Base-by-base conservation (phyloP, 2,888 invertebrate species). In the Dermolepida albohirtum region DNA sequence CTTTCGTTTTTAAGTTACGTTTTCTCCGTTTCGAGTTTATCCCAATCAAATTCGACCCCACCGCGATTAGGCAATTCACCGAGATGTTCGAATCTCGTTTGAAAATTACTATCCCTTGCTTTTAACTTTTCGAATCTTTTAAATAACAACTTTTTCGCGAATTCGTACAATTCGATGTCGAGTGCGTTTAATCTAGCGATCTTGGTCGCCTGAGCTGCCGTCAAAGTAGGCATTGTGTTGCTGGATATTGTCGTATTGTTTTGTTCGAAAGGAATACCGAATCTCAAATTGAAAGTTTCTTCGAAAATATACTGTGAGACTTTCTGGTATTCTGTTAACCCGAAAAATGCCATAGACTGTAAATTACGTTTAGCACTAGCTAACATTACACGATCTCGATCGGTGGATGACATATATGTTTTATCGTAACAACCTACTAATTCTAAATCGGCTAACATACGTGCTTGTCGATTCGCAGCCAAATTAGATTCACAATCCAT, bases 391-490 rank as follows among this genome's bases (percentile, higher is more conserved):
- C 91, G 86, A 79, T 96, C 93, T 41, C 93, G 87, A 77, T 95
- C 94, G 10, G 87, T 84, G 57, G 87, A 86, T 57, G 91, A 88
- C 86, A 94, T 89, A 73, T 89, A 87, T 55, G 91, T 90, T 75
- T 89, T 91, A 80, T 98, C 95, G 85, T 99, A 99, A 85, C 99
- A 99, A 67, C 96, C 96, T 41, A 98, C 93, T 57, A 97, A 87
- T 67, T 95, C 94, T 73, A 99, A 87, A 86, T 99, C 97, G 12
- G 98, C 95, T 78, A 99, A 83, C 99, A 99, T 99, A 74, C 98
- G 88, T 2, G 98, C 98, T 85, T 98, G 98, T 70, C 99, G 87
- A 85, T 99, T 98, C 79, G 91, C 92, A 16, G 98, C 99, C 80
- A 99, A 87, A 87, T 99, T 99, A 83, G 93, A 92, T 5, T 92